Conservation (phyloP, 2,113 vertebrate species). For the Spermophilus dauricus region DNA sequence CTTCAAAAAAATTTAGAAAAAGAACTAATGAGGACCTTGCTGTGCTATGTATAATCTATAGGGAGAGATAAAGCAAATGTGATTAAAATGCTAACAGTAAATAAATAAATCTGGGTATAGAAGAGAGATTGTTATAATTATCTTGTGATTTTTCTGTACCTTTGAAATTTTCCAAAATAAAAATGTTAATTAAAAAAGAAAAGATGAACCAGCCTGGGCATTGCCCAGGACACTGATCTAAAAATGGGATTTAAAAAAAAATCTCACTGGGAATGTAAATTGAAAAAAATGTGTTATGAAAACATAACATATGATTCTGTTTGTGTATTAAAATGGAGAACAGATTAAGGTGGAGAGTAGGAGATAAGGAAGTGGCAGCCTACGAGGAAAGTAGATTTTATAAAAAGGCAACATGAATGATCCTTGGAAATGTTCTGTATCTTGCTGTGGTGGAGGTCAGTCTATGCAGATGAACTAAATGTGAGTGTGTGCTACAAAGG, state of each 20-base stretch:
- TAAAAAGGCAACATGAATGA: neutral
- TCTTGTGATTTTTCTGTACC: neutral
- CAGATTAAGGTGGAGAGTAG: neutral
- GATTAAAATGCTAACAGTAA: neutral
- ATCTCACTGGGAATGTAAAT: neutral
- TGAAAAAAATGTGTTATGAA: neutral
- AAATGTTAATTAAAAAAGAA: slow-evolving; percentile 17
- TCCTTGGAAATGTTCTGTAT: neutral
- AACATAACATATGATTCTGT: neutral
- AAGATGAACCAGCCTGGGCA: too few relatives aligned
- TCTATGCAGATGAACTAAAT: neutral
- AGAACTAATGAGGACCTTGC: neutral
- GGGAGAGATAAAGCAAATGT: neutral
- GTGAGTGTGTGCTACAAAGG: neutral
- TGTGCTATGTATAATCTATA: neutral
- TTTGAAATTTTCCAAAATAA: slow-evolving; percentile 11
- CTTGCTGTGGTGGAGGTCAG: neutral
- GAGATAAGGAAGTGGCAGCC: neutral
- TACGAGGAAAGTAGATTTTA: neutral
- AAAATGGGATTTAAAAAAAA: neutral
- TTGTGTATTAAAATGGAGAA: neutral
- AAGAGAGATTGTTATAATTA: neutral
- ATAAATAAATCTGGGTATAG: neutral
- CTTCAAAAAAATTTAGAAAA: neutral
- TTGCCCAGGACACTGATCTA: too few relatives aligned